Evolutionary conservation across 1,140 invertebrate genomes (phyloP), one percentile per base, ranked within the genome.

Genomic region (Drosophila melanogaster): DNA sequence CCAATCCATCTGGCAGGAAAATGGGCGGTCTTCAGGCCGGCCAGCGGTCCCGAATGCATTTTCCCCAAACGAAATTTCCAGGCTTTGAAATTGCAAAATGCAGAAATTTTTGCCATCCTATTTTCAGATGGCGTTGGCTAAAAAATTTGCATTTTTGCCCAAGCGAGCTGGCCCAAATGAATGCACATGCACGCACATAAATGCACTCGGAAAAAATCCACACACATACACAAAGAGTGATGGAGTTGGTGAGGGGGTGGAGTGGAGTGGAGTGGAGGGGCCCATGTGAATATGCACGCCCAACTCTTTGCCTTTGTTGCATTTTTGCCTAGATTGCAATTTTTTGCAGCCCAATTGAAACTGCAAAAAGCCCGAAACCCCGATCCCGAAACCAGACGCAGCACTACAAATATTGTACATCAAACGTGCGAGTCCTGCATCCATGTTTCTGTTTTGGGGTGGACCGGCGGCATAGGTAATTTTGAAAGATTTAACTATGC

Each of bases 261-360:
- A 46, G 64, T 54, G 57, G 62, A 60, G 3, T 12, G n/a, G 10
- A 4, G 3, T 3, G 19, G 47, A 47, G 59, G 41, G 8, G 37
- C 15, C 51, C 22, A 50, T 74, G 64, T 47, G 73, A 71, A 75
- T 80, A 73, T 80, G 65, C 51, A 75, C 62, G 54, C 57, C 65
- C 74, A 65, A 73, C 83, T 77, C 85, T 90, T 90, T 85, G 84
- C 69, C 85, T 90, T 85, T 89, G 85, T 90, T 89, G 85, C 85
- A 89, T 89, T 89, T 89, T 89, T 90, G 85, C 86, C 85, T 89
- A 90, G 85, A 89, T 89, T 89, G 85, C 85, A 89, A 79, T 89
- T 89, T 89, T 89, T 89, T 89, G 84, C 85, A 81, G 72, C 64
- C 64, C 72, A 84, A 77, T 89, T 74, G 60, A 89, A 89, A 74